phyloP scores from a whole-genome alignment of 2,888 invertebrate genomes.

The Drosophila borborema region DNA sequence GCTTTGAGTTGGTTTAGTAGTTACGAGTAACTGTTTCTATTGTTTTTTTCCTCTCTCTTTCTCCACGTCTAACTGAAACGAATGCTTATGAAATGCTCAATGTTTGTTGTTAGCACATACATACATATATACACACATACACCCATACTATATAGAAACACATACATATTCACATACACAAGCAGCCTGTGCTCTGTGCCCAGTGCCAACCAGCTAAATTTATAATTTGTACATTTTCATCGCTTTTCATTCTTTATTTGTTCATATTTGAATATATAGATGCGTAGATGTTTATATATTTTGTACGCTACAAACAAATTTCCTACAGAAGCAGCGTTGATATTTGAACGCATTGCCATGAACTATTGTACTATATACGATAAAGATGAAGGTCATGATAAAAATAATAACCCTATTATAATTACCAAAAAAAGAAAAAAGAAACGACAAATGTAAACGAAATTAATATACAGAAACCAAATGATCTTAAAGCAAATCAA shows the following conservation, averaged over 20 bases:
- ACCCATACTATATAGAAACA: background rate
- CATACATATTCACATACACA: slow-evolving; percentile 14
- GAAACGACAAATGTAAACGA: slow-evolving; percentile 64
- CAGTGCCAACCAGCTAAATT: slow-evolving; percentile 66
- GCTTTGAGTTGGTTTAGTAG: slow-evolving; percentile 68
- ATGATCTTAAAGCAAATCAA: slow-evolving; percentile 69
- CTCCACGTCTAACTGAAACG: slow-evolving; percentile 42
- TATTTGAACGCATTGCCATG: slow-evolving; percentile 62
- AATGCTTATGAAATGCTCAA: slow-evolving; percentile 71
- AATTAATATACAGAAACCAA: slow-evolving; percentile 71
- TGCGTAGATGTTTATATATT: slow-evolving; percentile 6
- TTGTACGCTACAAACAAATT: slow-evolving; percentile 40
- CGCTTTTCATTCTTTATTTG: slow-evolving; percentile 17
- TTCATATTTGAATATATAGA: slow-evolving; percentile 40
- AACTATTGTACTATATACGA: slow-evolving; percentile 70
- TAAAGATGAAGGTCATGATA: slow-evolving; percentile 38
- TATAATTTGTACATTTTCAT: slow-evolving; percentile 21
- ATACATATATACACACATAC: slow-evolving; percentile 4
- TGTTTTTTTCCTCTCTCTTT: slow-evolving; percentile 33
- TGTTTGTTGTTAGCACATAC: slow-evolving; percentile 56
- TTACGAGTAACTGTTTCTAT: slow-evolving; percentile 57
- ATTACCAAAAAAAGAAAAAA: slow-evolving; percentile 28
- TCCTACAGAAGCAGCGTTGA: slow-evolving; percentile 59
- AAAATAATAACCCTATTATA: slow-evolving; percentile 47
- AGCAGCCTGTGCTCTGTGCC: slow-evolving; percentile 49